Evolutionary conservation across 2,797 vertebrate species (phyloP).

Genomic region (Anguilla anguilla): DNA sequence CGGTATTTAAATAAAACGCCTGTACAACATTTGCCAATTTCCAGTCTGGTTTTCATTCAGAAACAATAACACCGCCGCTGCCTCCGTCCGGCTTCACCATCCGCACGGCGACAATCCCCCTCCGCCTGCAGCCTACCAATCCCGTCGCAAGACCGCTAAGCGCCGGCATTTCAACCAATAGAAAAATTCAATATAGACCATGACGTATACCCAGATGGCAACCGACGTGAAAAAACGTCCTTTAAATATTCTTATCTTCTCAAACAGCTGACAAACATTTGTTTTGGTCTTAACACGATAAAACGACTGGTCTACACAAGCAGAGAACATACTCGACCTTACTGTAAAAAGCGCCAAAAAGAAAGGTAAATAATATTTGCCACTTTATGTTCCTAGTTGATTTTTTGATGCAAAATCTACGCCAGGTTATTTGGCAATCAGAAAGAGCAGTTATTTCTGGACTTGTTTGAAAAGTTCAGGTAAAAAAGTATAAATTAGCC

Average conservation of each 20-base stretch:
- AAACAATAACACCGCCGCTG: conserved; percentile 65
- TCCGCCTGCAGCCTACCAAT: conserved; percentile 64
- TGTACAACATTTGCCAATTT: conserved; percentile 39
- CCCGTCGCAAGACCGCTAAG: conserved; percentile 49
- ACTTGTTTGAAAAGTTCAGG: neutral
- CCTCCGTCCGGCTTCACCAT: conserved; percentile 67
- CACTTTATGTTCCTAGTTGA: neutral
- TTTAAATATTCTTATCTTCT: neutral
- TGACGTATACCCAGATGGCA: conserved; percentile 14
- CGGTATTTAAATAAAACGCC: conserved; percentile 39
- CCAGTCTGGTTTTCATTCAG: conserved; percentile 63
- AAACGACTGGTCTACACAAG: neutral
- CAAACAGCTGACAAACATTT: neutral
- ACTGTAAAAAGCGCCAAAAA: neutral
- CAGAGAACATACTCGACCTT: neutral
- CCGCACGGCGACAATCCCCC: conserved; percentile 62
- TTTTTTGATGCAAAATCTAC: neutral
- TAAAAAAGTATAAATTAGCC: neutral
- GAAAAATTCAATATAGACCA: conserved; percentile 17
- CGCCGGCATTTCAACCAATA: conserved; percentile 63
- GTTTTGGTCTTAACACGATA: neutral
- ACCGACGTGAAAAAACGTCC: neutral
- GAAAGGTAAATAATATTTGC: neutral
- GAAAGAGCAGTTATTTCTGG: neutral
- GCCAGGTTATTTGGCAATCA: neutral